Evolutionary conservation across 2,888 invertebrate species (phyloP), one percentile per base, ranked within the genome.

Genomic region (Oxycera nigricornis): DNA sequence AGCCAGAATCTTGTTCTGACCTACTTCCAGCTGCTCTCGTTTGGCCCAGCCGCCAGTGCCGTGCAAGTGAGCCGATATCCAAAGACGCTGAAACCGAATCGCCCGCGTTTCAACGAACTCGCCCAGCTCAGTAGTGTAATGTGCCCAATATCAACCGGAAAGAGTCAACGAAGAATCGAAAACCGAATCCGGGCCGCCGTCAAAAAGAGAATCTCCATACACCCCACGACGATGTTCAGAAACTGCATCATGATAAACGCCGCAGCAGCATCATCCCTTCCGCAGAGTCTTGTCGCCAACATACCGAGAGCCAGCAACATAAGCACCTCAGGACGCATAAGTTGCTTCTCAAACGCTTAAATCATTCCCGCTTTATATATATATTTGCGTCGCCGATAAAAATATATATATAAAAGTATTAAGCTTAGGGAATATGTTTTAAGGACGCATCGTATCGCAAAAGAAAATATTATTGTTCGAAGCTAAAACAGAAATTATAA

Each of bases 131-230:
- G 50, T 59, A 72, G 75, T 78, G 77, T 79, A 77, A 77, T 78
- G 78, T 77, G 76, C 77, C 72, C 77, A 74, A 76, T 75, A 75
- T 26, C 76, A 72, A 74, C 72, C 68, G 75, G 73, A 72, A 55
- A 50, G 39, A 74, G 70, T 78, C 72, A 77, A 68, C 75, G 68
- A 22, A 65, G 75, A 73, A 74, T 73, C 55, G 73, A 73, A 46
- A 77, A 79, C 73, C 80, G 81, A 77, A 81, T 81, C 74, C 82
- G 81, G 80, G 81, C 82, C 73, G 81, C 92, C 79, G 92, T 93
- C 86, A 91, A 93, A 91, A 94, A 94, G 92, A 93, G 93, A 89
- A 92, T 94, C 88, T 91, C 93, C 87, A 92, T 93, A 90, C 92
- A 93, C 87, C 93, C 93, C 80, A 91, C 91, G 88, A 92, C 92